Conservation (phyloP, 2,797 vertebrate genomes). For the Remorina albescens region DNA sequence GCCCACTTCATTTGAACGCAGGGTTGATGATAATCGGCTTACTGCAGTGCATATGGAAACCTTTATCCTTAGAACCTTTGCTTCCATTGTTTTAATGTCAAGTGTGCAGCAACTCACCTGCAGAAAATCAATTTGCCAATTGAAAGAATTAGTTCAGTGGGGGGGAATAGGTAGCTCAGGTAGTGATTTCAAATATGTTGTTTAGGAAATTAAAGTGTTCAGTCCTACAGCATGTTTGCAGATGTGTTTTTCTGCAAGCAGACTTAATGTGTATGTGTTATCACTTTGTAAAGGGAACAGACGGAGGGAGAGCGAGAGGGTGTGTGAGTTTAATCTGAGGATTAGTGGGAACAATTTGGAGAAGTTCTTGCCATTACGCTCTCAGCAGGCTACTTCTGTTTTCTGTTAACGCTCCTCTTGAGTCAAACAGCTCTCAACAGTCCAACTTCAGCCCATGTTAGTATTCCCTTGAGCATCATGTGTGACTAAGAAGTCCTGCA, state of each 20-base stretch:
- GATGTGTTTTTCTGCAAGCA: neutral
- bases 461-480: conserved; percentile 42
- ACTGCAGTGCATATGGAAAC: neutral
- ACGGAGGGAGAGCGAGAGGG: conserved; percentile 2
- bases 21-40: neutral
- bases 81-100: conserved; percentile 12
- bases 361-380: conserved; percentile 73
- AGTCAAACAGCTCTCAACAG: conserved; percentile 54
- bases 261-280: neutral
- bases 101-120: conserved; percentile 3
- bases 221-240: neutral
- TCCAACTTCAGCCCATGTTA: conserved; percentile 43
- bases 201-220: neutral
- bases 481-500: conserved; percentile 37
- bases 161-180: neutral
- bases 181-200: neutral
- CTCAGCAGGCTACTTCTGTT: conserved; percentile 53
- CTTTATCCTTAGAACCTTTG: neutral
- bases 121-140: conserved; percentile 13
- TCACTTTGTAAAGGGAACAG: neutral
- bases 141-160: neutral
- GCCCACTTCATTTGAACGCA: neutral
- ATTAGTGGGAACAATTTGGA: conserved; percentile 64
- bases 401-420: conserved; percentile 66
- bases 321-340: conserved; percentile 23